phyloP scores from a whole-genome alignment of 2,797 vertebrate species.

The Falco novaeseelandiae region DNA sequence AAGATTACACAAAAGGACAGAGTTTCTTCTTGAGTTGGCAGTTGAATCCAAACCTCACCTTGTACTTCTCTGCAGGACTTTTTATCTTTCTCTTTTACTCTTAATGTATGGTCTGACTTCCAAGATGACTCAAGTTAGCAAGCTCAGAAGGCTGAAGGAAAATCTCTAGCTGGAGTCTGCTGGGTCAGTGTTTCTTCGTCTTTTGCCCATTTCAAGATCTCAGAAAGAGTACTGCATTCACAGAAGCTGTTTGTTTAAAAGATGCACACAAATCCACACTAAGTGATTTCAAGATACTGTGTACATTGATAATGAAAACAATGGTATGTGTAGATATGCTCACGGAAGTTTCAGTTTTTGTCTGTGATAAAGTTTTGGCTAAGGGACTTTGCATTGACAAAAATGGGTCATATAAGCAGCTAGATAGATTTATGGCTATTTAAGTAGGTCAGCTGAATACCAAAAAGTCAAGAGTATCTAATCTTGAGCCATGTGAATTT shows the following conservation, averaged over 20 bases:
- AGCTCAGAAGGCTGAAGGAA: neutral
- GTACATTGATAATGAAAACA: neutral
- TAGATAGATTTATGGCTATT: neutral
- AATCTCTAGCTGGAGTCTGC: neutral
- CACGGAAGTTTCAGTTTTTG: neutral
- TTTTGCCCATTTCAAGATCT: neutral
- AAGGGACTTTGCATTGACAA: neutral
- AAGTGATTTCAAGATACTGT: neutral
- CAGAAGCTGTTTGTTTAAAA: neutral
- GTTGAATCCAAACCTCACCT: neutral
- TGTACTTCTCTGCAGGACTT: neutral
- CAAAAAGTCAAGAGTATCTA: neutral
- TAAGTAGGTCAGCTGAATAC: neutral
- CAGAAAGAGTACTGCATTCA: neutral
- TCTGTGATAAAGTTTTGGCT: neutral
- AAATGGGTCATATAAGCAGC: neutral
- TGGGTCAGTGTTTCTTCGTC: neutral
- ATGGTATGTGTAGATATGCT: neutral
- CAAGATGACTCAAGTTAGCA: neutral
- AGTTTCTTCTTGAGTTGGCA: neutral
- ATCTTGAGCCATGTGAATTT: neutral
- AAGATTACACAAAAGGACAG: neutral
- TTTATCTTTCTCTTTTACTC: fast-evolving
- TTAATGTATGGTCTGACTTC: neutral
- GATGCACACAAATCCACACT: neutral